Percentiles rank a stretch among this genome's conserved stretches.
Evolutionary conservation across 1,140 invertebrate species (phyloP).

Genomic region (Chrysomallon squamiferum): DNA sequence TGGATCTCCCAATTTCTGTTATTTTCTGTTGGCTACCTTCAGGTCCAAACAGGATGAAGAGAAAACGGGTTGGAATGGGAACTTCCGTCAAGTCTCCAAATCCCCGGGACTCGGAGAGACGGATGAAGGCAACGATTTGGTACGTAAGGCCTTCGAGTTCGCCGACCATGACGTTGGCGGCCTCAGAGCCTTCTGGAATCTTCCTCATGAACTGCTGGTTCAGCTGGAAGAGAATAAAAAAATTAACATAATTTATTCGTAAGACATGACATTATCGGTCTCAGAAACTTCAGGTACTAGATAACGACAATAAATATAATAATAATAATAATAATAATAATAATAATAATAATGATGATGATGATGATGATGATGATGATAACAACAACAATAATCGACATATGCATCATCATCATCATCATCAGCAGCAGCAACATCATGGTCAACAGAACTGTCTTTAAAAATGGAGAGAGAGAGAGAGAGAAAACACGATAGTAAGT

Average conservation of each 20-base stretch:
- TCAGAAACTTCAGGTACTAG: no score
- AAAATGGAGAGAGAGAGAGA: no score
- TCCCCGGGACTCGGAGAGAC: slow-evolving; percentile 83
- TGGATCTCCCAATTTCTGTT: slow-evolving; percentile 94
- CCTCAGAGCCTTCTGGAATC: slow-evolving; percentile 95
- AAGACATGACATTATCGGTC: no score
- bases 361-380: no score
- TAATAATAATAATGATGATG: no score
- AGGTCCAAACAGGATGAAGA: slow-evolving; percentile 94
- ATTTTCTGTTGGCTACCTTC: slow-evolving; percentile 78
- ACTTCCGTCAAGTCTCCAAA: slow-evolving; percentile 93
- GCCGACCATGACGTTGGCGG: slow-evolving; percentile 95
- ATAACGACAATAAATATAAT: no score
- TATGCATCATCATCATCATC: no score
- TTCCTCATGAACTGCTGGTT: slow-evolving; percentile 69
- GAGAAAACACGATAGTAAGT: not conserved
- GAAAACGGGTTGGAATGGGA: slow-evolving; percentile 93
- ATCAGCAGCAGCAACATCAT: no score
- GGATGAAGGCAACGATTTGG: slow-evolving; percentile 82
- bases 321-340: no score
- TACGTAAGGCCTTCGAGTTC: slow-evolving; percentile 92
- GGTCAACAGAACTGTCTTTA: not conserved
- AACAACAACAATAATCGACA: no score
- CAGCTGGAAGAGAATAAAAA: slow-evolving; percentile 33
- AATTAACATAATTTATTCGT: no score